Percentiles rank a stretch among this genome's conserved stretches.
These are phyloP conservation scores for Sander lucioperca DNA, from an alignment of 2,113 vertebrate genomes.

Conservation along the genomic window DNA sequence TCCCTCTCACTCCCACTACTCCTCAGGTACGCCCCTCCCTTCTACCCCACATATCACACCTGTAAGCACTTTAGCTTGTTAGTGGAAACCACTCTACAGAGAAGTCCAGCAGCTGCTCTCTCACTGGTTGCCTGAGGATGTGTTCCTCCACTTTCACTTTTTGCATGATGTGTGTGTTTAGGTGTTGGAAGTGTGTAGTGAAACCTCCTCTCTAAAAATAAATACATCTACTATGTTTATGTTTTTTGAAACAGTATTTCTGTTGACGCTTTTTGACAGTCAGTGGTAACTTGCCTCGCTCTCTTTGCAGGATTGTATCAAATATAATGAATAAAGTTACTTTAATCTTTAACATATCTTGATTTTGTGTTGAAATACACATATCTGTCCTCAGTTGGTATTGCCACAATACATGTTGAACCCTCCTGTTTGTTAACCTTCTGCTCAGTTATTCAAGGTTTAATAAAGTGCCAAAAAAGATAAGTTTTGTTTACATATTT, in stretches of 20 bases:
- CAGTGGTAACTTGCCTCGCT: background rate
- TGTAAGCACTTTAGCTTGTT: conserved; percentile 2
- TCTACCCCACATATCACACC: background rate
- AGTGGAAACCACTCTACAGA: background rate
- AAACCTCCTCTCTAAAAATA: background rate
- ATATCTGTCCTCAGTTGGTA: too few relatives aligned
- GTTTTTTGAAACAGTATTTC: too few relatives aligned
- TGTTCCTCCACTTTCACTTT: too few relatives aligned
- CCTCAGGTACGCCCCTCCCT: background rate
- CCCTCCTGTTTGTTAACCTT: background rate
- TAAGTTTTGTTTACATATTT: too few relatives aligned
- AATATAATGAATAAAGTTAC: background rate
- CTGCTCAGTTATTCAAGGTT: too few relatives aligned
- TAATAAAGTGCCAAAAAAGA: too few relatives aligned
- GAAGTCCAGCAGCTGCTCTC: background rate
- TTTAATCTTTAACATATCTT: background rate
- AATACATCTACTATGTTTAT: background rate
- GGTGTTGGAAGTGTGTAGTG: background rate
- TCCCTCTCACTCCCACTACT: background rate
- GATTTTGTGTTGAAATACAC: too few relatives aligned
- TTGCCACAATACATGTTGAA: background rate
- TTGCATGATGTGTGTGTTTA: too few relatives aligned
- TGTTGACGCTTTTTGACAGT: background rate
- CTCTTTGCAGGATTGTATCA: background rate
- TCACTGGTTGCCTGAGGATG: background rate